A percentile compares a stretch with the other conserved stretches of the same genome.
phyloP scores from a whole-genome alignment of 1,140 invertebrate genomes.

The Elymnias hypermnestra region DNA sequence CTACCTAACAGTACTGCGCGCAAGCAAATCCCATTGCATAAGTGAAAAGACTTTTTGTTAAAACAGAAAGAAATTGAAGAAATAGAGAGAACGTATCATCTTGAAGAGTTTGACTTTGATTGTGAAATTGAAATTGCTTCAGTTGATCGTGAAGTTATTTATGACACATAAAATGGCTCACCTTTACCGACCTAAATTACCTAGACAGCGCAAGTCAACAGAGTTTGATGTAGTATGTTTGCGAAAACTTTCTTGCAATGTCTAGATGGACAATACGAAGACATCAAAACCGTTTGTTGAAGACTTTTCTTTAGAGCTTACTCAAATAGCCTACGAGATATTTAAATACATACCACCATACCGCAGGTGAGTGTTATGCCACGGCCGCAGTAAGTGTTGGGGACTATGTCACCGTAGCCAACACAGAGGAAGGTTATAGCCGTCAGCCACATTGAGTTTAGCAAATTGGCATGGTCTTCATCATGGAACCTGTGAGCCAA shows the following conservation, averaged over 20 bases:
- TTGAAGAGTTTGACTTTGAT: conserved; percentile 75
- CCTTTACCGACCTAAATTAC: conserved; percentile 59
- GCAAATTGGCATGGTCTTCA: conserved; percentile 91
- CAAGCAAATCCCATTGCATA: conserved; percentile 32
- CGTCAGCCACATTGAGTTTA: conserved; percentile 96
- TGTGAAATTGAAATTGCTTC: conserved; percentile 48
- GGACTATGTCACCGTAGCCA: conserved; percentile 92
- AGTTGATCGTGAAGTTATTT: conserved; percentile 37
- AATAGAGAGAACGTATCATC: conserved; percentile 28
- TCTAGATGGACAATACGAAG: conserved; percentile 20
- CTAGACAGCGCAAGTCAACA: conserved; percentile 50
- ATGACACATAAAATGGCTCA: conserved; percentile 74
- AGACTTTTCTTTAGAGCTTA: conserved; percentile 20
- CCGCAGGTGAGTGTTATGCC: conserved; percentile 93
- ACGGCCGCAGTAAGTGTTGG: conserved; percentile 95
- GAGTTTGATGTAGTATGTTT: conserved; percentile 5
- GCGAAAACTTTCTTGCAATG: conserved; percentile 14
- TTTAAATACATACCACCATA: conserved; percentile 89
- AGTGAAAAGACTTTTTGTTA: conserved; percentile 28
- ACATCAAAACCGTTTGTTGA: conserved; percentile 10
- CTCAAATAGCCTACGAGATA: conserved; percentile 48
- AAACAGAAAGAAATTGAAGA: conserved; percentile 32
- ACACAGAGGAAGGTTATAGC: conserved; percentile 92
- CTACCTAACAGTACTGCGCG: conserved; percentile 38
- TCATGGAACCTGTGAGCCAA: conserved; percentile 86